phyloP scores from a whole-genome alignment of 2,113 vertebrate species.

The Oryctolagus cuniculus region mOryCun1.1 NC_091442.1:104505001-104505500 shows the following conservation, averaged over 20 bases:
- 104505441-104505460: background rate
- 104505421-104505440: conserved; percentile 5
- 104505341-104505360: background rate
- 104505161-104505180: conserved; percentile 64
- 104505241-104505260: conserved; percentile 62
- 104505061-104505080: conserved; percentile 66
- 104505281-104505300: conserved; percentile 25
- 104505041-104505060: conserved; percentile 60
- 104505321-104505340: background rate
- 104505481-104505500: background rate
- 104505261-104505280: conserved; percentile 67
- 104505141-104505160: conserved; percentile 44
- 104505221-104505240: conserved; percentile 40
- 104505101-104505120: conserved; percentile 52
- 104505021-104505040: conserved; percentile 38
- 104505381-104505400: background rate
- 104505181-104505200: conserved; percentile 49
- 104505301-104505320: conserved; percentile 35
- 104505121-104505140: conserved; percentile 8
- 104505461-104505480: background rate
- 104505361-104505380: background rate
- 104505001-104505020: background rate
- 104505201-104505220: conserved; percentile 70
- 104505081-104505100: conserved; percentile 71
- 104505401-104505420: background rate